These are phyloP conservation scores for Hormiphora californensis DNA, from an alignment of 37 sponge, comb jelly and placozoan species.

Conservation along the genomic window DNA sequence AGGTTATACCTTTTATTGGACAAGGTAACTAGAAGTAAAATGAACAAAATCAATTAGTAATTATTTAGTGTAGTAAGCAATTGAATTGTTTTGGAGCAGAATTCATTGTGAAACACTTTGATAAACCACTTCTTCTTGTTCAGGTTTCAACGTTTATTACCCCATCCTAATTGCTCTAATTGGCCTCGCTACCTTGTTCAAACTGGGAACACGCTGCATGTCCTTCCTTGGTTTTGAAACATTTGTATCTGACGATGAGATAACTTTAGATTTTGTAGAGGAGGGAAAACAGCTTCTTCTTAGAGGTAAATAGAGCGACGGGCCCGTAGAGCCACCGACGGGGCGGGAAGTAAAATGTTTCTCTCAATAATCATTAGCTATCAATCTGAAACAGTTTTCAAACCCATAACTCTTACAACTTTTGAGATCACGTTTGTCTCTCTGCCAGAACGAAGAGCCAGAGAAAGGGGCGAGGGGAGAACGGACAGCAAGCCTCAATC, in stretches of 20 bases:
- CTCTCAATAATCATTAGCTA: too few species aligned
- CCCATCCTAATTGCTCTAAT: slow-evolving; percentile 75
- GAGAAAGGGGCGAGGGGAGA: background rate
- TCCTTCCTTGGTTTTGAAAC: slow-evolving; percentile 77
- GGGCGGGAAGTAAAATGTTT: too few species aligned
- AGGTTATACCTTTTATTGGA: slow-evolving; percentile 51
- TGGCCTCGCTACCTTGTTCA: slow-evolving; percentile 77
- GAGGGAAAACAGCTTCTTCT: slow-evolving; percentile 86
- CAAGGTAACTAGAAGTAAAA: background rate
- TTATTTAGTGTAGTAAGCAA: slow-evolving; percentile 71
- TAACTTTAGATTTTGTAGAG: slow-evolving; percentile 78
- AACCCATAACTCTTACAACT: too few species aligned
- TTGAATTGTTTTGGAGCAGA: too few species aligned
- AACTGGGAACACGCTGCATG: slow-evolving; percentile 69
- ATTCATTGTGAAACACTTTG: too few species aligned
- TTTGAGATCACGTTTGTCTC: background rate
- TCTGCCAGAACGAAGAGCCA: background rate
- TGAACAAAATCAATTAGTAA: slow-evolving; percentile 46
- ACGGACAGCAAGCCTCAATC: background rate
- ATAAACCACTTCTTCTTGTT: background rate
- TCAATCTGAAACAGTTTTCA: too few species aligned
- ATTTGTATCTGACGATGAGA: slow-evolving; percentile 85
- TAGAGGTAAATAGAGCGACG: slow-evolving; percentile 60
- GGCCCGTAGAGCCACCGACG: background rate
- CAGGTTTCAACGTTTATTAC: slow-evolving; percentile 81